A percentile compares a stretch with the other conserved stretches of the same genome.
Conservation (phyloP, 2,113 vertebrate species). For the Felis chaus region DNA sequence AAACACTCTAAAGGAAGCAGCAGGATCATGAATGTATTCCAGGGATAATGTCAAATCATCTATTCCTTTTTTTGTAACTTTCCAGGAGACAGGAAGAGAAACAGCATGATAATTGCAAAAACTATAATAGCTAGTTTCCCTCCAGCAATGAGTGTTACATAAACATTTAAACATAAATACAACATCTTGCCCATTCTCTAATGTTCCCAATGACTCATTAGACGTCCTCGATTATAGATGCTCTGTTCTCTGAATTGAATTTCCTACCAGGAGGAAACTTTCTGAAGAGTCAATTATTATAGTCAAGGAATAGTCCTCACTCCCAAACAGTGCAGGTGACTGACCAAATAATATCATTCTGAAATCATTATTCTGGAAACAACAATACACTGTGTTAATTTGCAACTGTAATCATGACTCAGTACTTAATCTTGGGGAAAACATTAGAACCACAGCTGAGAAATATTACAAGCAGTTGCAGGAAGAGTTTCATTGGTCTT, state of each 20-base stretch:
- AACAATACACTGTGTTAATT: background rate
- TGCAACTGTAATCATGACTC: background rate
- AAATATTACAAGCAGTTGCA: background rate
- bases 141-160: background rate
- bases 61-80: background rate
- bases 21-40: background rate
- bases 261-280: slow-evolving; percentile 14
- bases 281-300: background rate
- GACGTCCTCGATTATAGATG: background rate
- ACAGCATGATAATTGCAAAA: background rate
- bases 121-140: background rate
- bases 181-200: background rate
- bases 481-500: background rate
- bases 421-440: background rate
- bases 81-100: background rate
- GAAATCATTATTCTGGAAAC: slow-evolving; percentile 12
- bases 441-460: background rate
- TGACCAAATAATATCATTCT: background rate
- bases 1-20: background rate
- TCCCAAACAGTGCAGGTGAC: background rate
- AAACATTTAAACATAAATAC: background rate
- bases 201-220: background rate
- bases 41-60: background rate
- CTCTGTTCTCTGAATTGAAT: background rate
- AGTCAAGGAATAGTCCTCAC: background rate